Evolutionary conservation across 2,797 vertebrate species (phyloP), one percentile per base, ranked within the genome.

Genomic region (Melanotaenia trifasciata): DNA sequence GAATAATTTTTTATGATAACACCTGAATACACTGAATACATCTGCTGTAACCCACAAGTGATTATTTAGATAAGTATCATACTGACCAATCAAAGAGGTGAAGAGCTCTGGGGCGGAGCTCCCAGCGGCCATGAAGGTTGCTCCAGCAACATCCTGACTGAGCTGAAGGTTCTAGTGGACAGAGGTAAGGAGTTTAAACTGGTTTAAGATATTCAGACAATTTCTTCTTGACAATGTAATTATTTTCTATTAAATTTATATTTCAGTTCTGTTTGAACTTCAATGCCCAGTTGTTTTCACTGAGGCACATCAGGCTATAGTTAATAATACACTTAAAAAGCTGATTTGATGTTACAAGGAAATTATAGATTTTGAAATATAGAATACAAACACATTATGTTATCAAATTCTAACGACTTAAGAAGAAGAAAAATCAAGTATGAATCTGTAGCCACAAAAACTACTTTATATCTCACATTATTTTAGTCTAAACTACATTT

Each of bases 71-170:
- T 2, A 0, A 67, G 47, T 5, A 0, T 9, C 45, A 50, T 43
- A 94, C 94, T 92, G 67, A 96, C 95, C 95, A 87, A 96, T 96
- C 83, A 96, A 78, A 69, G 95, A 96, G 40, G 95, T 96, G 86
- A 96, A 96, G 32, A 96, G 95, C 84, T 96, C 95, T 0, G 95
- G 95, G 62, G 95, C 95, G 0, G 95, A 96, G 90, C 95, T 96
- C 35, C 95, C 95, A 3, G 95, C 95, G 60, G 95, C 95, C 95
- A 96, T 96, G 79, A 96, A 96, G 47, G 95, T 96, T 70, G 95
- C 95, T 54, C 95, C 95, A 0, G 95, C 95, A 77, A 96, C 95
- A 89, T 96, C 95, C 83, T 96, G 94, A 86, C 95, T 95, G 73
- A 96, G 92, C 40, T 95, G 90, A 16, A 96, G 90, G 79, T 95